Conservation (phyloP, 2,113 vertebrate genomes). For the Alectura lathami region DNA sequence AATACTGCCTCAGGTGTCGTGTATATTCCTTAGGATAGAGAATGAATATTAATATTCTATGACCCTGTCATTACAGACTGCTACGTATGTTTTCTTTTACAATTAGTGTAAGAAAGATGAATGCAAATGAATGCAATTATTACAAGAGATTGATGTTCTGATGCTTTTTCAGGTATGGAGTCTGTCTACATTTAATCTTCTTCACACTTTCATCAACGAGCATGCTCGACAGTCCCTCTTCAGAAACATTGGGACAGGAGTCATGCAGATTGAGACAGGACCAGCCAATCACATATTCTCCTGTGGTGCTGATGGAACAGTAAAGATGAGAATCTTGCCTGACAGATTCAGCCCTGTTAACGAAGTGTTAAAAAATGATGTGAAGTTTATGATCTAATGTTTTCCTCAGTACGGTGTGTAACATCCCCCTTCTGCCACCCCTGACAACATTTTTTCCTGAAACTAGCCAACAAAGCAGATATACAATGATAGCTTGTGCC, state of each 20-base stretch:
- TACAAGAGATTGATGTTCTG: background rate
- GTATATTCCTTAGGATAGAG: background rate
- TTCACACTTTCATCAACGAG: constrained; percentile 91
- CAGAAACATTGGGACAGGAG: constrained; percentile 96
- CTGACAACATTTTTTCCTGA: constrained; percentile 44
- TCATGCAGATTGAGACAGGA: constrained; percentile 96
- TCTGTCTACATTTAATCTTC: constrained; percentile 81
- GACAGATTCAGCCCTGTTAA: constrained; percentile 85
- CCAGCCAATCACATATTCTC: constrained; percentile 95
- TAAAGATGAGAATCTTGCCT: constrained; percentile 95
- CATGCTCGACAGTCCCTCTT: constrained; percentile 97
- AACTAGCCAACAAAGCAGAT: constrained; percentile 63
- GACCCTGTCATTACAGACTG: background rate
- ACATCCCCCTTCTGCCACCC: background rate
- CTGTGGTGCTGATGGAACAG: constrained; percentile 97
- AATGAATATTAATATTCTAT: background rate
- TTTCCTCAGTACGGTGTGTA: constrained; percentile 20
- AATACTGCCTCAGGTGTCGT: background rate
- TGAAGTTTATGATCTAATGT: constrained; percentile 88
- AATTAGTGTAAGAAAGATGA: background rate
- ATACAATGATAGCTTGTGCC: constrained; percentile 52
- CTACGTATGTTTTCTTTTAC: background rate
- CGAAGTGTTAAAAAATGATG: constrained; percentile 84
- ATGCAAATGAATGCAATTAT: background rate
- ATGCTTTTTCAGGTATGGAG: constrained; percentile 89